Evolutionary conservation across 2,888 invertebrate genomes (phyloP).

Genomic region (Andrena flavipes): DNA sequence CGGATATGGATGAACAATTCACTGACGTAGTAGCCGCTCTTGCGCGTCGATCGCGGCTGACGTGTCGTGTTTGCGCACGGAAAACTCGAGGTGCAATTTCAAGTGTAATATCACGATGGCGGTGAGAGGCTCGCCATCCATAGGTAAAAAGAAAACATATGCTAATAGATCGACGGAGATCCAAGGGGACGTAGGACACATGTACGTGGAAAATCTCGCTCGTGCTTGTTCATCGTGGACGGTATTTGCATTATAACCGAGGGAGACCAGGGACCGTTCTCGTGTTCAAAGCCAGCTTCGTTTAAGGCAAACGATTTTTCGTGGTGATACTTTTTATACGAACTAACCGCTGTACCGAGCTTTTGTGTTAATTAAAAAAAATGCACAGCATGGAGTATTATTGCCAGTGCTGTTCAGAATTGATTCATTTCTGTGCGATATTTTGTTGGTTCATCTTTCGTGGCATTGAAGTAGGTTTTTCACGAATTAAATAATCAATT

Average conservation of each 20-base stretch:
- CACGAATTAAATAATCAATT: no score
- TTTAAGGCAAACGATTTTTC: conserved; percentile 1
- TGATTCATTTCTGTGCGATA: not conserved
- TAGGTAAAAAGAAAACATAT: conserved; percentile 48
- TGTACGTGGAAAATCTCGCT: conserved; percentile 12
- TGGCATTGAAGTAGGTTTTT: no score
- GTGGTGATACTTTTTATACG: not conserved
- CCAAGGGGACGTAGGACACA: conserved; percentile 10
- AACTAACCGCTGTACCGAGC: not conserved
- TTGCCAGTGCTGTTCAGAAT: not conserved
- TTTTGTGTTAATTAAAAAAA: not conserved
- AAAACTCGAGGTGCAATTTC: conserved; percentile 9
- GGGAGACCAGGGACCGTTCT: not conserved
- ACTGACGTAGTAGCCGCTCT: not conserved
- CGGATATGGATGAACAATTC: conserved; percentile 10
- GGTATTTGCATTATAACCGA: conserved; percentile 30
- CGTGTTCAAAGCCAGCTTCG: not conserved
- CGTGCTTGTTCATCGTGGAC: conserved; percentile 17
- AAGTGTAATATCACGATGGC: conserved; percentile 11
- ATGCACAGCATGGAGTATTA: no score
- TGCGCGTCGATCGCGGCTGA: conserved; percentile 24
- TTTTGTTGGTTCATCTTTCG: no score
- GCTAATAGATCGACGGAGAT: conserved; percentile 49
- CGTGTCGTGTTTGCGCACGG: conserved; percentile 9
- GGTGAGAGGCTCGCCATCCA: conserved; percentile 35